Evolutionary conservation across 2,113 vertebrate genomes (phyloP).

Genomic region (Caloenas nicobarica): DNA sequence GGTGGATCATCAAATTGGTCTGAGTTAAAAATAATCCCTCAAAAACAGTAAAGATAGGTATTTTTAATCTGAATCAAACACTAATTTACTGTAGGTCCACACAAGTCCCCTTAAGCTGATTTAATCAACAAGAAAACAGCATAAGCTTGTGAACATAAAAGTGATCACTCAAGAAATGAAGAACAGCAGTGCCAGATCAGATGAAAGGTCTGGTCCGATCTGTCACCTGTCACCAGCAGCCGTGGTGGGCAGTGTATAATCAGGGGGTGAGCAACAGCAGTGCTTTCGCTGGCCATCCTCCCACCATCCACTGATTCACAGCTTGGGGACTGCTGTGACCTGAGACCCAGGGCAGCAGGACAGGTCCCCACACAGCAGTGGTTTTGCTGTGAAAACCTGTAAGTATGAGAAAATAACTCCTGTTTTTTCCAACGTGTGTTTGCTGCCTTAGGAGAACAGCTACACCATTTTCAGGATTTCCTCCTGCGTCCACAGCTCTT

Average conservation of each 20-base stretch:
- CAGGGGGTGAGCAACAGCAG: not conserved
- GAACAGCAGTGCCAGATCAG: not conserved
- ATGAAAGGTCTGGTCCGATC: not conserved
- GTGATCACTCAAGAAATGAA: not conserved
- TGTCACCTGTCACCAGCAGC: not conserved
- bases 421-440: not conserved
- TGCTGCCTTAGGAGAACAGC: not conserved
- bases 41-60: not conserved
- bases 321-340: not conserved
- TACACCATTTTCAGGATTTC: not conserved
- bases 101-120: not conserved
- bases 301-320: not conserved
- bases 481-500: not conserved
- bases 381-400: not conserved
- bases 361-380: not conserved
- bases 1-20: not conserved
- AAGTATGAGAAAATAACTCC: not conserved
- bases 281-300: not conserved
- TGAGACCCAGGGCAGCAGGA: not conserved
- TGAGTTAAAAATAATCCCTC: not conserved
- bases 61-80: not conserved
- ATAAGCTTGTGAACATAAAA: not conserved
- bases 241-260: not conserved
- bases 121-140: not conserved
- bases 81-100: not conserved